phyloP scores from a whole-genome alignment of 1,140 invertebrate species.

The Brevipalpus yothersi region DNA sequence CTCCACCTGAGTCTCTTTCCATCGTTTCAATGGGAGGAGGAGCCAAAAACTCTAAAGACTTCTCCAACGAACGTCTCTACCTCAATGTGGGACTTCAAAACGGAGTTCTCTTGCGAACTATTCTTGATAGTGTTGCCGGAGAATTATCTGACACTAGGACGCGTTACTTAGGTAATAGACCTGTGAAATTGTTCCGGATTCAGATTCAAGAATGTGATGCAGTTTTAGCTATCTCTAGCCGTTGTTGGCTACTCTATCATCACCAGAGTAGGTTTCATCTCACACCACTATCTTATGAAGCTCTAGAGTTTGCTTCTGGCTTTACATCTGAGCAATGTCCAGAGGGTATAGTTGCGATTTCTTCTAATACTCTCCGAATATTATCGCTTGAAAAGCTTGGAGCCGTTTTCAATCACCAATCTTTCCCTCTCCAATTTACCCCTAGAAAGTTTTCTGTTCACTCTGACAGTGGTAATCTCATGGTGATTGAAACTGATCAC shows the following conservation, averaged over 20 bases:
- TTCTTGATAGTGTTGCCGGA: constrained; percentile 85
- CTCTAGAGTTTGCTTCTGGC: constrained; percentile 86
- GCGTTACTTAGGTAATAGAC: constrained; percentile 73
- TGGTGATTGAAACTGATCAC: constrained; percentile 84
- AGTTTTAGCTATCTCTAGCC: constrained; percentile 86
- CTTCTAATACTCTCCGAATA: constrained; percentile 83
- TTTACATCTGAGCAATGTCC: constrained; percentile 98
- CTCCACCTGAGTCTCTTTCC: constrained; percentile 81
- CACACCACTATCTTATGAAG: constrained; percentile 85
- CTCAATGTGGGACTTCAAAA: constrained; percentile 95
- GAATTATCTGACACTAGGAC: constrained; percentile 91
- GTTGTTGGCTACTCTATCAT: constrained; percentile 94
- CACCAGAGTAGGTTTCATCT: constrained; percentile 89
- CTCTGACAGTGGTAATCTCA: constrained; percentile 63
- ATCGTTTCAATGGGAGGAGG: constrained; percentile 64
- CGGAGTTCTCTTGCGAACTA: constrained; percentile 78
- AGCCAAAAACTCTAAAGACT: constrained; percentile 31
- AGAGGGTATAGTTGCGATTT: constrained; percentile 97
- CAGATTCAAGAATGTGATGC: constrained; percentile 84
- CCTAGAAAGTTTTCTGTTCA: constrained; percentile 87
- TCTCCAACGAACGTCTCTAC: constrained; percentile 46
- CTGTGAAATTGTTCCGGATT: constrained; percentile 88
- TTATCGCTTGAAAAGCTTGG: constrained; percentile 93
- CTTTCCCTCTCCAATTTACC: constrained; percentile 71
- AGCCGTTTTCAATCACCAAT: constrained; percentile 84